Evolutionary conservation across 1,140 invertebrate genomes (phyloP).

Genomic region (Forficula auricularia): DNA sequence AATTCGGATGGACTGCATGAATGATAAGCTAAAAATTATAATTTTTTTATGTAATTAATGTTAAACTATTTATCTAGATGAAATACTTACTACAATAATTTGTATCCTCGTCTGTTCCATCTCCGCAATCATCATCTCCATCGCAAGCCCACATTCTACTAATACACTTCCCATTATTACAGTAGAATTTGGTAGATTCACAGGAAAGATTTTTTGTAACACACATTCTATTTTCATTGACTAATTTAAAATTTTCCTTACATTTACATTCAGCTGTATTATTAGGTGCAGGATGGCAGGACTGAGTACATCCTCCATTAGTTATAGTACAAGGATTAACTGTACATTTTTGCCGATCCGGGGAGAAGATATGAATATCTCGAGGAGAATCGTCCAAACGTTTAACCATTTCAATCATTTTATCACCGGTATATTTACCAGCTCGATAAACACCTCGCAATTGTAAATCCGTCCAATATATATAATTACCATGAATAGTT

Average conservation of each 20-base stretch:
- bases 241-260: conserved; percentile 66
- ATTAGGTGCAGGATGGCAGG: conserved; percentile 76
- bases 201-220: conserved; percentile 75
- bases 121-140: conserved; percentile 86
- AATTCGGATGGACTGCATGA: conserved; percentile 85
- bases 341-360: conserved; percentile 58
- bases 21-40: conserved; percentile 53
- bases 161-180: conserved; percentile 86
- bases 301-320: conserved; percentile 91
- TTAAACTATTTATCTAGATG: background rate
- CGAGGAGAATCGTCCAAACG: conserved; percentile 75
- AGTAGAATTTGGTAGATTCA: conserved; percentile 77
- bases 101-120: conserved; percentile 81
- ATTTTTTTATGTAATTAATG: conserved; percentile 7
- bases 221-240: conserved; percentile 84
- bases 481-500: conserved; percentile 75
- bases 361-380: conserved; percentile 78
- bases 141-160: conserved; percentile 92
- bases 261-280: conserved; percentile 73
- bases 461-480: conserved; percentile 96
- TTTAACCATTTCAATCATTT: conserved; percentile 86
- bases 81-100: conserved; percentile 66
- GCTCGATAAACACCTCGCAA: conserved; percentile 85
- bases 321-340: conserved; percentile 74
- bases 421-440: conserved; percentile 90